These are phyloP conservation scores for Troides aeacus DNA, from an alignment of 2,888 invertebrate genomes.

Conservation along the genomic window DNA sequence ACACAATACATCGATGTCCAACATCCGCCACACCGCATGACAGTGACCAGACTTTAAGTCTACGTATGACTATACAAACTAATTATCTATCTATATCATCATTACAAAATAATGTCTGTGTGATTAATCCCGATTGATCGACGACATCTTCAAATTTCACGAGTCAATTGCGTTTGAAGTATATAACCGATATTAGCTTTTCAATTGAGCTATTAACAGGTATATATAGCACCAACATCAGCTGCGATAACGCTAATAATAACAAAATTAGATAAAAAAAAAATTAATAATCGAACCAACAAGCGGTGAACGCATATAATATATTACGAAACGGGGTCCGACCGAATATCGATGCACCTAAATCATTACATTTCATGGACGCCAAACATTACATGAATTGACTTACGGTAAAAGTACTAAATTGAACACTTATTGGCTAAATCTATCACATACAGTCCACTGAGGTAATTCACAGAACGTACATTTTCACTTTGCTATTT, in stretches of 20 bases:
- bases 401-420: constrained; percentile 68
- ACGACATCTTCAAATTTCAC: constrained; percentile 43
- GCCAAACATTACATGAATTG: constrained; percentile 71
- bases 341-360: constrained; percentile 29
- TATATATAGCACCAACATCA: constrained; percentile 75
- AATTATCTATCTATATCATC: constrained; percentile 59
- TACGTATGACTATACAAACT: constrained; percentile 45
- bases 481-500: constrained; percentile 42
- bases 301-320: constrained; percentile 33
- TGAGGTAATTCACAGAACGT: constrained; percentile 74
- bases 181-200: constrained; percentile 30
- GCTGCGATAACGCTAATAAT: constrained; percentile 64
- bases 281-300: constrained; percentile 29
- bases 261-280: constrained; percentile 39
- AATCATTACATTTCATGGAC: constrained; percentile 55
- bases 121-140: constrained; percentile 36
- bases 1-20: constrained; percentile 50
- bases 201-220: constrained; percentile 44
- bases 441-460: constrained; percentile 77
- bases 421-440: constrained; percentile 79
- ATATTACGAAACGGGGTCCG: constrained; percentile 34
- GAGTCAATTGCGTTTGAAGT: constrained; percentile 21
- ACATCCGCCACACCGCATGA: constrained; percentile 52
- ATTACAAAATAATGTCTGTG: constrained; percentile 42
- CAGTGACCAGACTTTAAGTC: constrained; percentile 65